phyloP scores from a whole-genome alignment of 2,797 vertebrate genomes.

The Aythya fuligula region DNA sequence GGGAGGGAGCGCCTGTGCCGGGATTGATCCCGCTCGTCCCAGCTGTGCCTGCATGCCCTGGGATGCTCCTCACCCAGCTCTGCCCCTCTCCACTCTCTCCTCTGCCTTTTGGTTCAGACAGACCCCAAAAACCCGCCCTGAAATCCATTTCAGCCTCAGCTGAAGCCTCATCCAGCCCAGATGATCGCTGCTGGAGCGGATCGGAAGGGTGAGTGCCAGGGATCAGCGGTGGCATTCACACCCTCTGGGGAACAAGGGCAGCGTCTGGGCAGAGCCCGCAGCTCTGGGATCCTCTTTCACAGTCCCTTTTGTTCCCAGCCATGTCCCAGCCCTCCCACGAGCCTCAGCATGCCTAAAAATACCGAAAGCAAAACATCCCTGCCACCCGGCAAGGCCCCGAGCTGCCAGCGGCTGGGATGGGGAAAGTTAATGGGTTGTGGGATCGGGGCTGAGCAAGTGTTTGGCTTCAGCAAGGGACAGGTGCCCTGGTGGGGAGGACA shows the following conservation, averaged over 20 bases:
- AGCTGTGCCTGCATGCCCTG: fast-evolving
- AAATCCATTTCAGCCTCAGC: not conserved
- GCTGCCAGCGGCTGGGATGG: not conserved
- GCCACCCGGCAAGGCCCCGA: not conserved
- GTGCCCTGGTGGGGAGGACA: not conserved
- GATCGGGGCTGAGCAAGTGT: not conserved
- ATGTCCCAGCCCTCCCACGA: not conserved
- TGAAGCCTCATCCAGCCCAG: not conserved
- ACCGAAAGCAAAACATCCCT: not conserved
- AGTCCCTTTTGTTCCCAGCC: not conserved
- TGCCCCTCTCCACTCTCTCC: fast-evolving
- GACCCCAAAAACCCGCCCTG: not conserved
- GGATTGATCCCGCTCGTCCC: not conserved
- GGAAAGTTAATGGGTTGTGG: not conserved
- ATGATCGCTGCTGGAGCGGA: not conserved
- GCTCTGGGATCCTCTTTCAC: not conserved
- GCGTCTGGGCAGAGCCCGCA: not conserved
- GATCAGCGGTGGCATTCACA: not conserved
- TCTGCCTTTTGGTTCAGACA: not conserved
- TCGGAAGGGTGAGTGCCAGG: not conserved
- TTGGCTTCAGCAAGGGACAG: slow-evolving; percentile 9
- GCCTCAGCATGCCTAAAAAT: not conserved
- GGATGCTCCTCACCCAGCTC: not conserved
- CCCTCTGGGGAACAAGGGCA: not conserved
- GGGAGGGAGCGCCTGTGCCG: fast-evolving